Evolutionary conservation across 2,888 invertebrate genomes (phyloP).

Genomic region (Endotricha flammealis): DNA sequence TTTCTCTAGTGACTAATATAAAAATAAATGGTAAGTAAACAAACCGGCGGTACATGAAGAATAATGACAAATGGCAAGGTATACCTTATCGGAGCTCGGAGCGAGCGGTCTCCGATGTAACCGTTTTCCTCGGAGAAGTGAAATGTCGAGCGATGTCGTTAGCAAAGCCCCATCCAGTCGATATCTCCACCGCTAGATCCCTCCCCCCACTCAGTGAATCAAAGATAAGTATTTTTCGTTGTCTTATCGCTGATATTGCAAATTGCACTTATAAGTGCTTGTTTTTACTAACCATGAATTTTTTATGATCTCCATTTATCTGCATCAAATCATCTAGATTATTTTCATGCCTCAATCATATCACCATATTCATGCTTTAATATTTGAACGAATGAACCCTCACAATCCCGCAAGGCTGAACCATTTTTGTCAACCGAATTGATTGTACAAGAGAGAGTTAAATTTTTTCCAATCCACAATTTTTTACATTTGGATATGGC

Average conservation of each 20-base stretch:
- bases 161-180: constrained; percentile 46
- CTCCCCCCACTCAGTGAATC: constrained; percentile 33
- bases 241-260: constrained; percentile 35
- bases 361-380: too few relatives aligned
- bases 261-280: constrained; percentile 26
- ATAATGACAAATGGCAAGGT: constrained; percentile 56
- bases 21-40: too few relatives aligned
- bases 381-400: too few relatives aligned
- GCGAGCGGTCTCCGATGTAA: constrained; percentile 40
- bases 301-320: too few relatives aligned
- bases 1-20: too few relatives aligned
- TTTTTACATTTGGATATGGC: constrained; percentile 31
- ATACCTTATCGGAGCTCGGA: constrained; percentile 41
- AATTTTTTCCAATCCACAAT: constrained; percentile 9
- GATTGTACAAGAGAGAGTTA: constrained; percentile 3
- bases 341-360: too few relatives aligned
- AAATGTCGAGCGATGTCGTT: constrained; percentile 54
- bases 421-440: background rate
- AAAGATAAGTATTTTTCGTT: constrained; percentile 41
- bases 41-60: too few relatives aligned
- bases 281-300: background rate
- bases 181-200: constrained; percentile 37
- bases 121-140: constrained; percentile 46
- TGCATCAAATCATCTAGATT: too few relatives aligned
- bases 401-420: background rate